Evolutionary conservation across 1,140 invertebrate genomes (phyloP).

Genomic region (Caenorhabditis latens): DNA sequence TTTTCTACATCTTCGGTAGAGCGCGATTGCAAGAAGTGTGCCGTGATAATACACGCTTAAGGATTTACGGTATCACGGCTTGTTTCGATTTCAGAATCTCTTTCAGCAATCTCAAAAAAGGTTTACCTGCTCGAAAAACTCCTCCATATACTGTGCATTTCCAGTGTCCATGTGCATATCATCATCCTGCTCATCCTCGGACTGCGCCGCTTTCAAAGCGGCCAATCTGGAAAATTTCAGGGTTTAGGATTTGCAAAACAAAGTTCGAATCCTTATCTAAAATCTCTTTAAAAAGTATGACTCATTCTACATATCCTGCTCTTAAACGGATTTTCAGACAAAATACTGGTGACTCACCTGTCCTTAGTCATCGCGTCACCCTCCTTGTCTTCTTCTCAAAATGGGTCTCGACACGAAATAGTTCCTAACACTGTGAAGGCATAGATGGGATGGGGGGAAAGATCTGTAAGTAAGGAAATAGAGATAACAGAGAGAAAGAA

Average conservation of each 20-base stretch:
- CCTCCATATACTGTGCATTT: constrained; percentile 78
- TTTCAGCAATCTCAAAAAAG: no score
- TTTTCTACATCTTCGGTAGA: no score
- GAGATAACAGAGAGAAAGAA: not conserved
- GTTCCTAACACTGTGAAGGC: constrained; percentile 2
- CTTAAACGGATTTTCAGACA: not conserved
- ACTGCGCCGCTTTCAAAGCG: constrained; percentile 76
- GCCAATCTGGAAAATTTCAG: constrained; percentile 66
- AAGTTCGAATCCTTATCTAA: no score
- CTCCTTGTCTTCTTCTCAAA: not conserved
- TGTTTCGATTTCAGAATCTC: not conserved
- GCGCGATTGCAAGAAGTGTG: no score
- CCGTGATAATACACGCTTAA: no score
- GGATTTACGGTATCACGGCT: no score
- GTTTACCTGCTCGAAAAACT: constrained; percentile 75
- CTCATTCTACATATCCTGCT: not conserved
- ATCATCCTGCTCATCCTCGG: constrained; percentile 77
- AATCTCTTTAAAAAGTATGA: not conserved
- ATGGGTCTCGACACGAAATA: constrained; percentile 5
- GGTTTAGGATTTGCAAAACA: no score
- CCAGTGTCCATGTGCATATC: constrained; percentile 73
- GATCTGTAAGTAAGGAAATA: constrained; percentile 9
- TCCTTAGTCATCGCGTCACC: constrained; percentile 42
- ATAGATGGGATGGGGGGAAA: not conserved
- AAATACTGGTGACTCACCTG: constrained; percentile 1